phyloP scores from a whole-genome alignment of 92 coral and sea anemone species.

The Phenganax marumi region DNA sequence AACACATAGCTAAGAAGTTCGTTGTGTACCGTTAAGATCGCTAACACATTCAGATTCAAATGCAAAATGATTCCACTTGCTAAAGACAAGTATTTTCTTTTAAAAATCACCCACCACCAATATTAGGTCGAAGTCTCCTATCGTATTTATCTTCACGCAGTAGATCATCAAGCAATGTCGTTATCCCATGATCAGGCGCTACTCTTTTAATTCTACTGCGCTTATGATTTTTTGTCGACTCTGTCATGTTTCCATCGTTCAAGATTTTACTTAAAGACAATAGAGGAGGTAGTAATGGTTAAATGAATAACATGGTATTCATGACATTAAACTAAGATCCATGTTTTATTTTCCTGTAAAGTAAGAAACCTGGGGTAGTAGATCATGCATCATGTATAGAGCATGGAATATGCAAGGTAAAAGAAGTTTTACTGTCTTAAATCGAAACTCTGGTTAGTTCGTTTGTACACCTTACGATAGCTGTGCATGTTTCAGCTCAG shows the following conservation, averaged over 20 bases:
- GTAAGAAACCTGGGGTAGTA: no score
- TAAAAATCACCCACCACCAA: slow-evolving; percentile 65
- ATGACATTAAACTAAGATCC: no score
- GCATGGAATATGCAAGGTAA: no score
- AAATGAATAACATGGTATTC: no score
- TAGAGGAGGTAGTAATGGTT: no score
- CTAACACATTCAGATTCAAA: neutral
- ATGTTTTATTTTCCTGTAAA: no score
- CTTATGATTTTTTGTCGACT: neutral
- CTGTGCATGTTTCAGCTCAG: no score
- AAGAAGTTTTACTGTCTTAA: no score
- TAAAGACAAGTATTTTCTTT: neutral
- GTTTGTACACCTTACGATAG: no score
- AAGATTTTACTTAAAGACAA: no score
- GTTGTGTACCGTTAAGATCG: neutral
- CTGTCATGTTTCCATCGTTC: neutral
- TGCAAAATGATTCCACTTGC: neutral
- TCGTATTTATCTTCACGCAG: slow-evolving; percentile 65
- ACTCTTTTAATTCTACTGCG: neutral
- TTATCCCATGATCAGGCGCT: slow-evolving; percentile 42
- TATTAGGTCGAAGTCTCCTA: slow-evolving; percentile 77
- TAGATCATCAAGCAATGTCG: slow-evolving; percentile 64
- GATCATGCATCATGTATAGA: no score
- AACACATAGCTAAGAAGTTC: neutral
- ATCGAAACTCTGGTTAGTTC: no score